phyloP scores from a whole-genome alignment of 2,113 vertebrate genomes.

The Alethe diademata region DNA sequence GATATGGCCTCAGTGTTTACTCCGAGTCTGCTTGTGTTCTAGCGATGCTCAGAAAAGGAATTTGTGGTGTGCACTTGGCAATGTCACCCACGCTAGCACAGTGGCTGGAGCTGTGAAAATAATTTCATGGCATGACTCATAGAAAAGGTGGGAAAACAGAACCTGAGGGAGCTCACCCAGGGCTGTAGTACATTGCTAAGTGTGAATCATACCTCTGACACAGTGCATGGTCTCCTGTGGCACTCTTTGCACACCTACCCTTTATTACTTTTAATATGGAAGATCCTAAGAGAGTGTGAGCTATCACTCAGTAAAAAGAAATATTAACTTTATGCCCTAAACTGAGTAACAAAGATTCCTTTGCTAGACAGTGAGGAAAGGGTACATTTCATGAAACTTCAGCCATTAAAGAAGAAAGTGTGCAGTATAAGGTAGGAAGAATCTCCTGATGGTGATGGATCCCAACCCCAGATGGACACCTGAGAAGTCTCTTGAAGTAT shows the following conservation, averaged over 20 bases:
- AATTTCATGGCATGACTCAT: not conserved
- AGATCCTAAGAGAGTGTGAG: not conserved
- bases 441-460: not conserved
- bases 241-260: not conserved
- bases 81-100: not conserved
- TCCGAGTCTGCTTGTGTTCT: not conserved
- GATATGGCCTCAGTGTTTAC: not conserved
- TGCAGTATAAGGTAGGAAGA: not conserved
- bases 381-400: not conserved
- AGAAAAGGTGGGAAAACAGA: conserved; percentile 19
- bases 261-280: not conserved
- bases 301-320: not conserved
- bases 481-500: not conserved
- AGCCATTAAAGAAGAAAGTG: not conserved
- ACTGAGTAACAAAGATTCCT: not conserved
- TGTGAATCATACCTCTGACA: not conserved
- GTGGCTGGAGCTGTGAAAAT: conserved; percentile 7
- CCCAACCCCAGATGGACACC: not conserved
- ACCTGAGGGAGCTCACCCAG: not conserved
- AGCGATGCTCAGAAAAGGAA: not conserved
- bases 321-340: not conserved
- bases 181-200: not conserved
- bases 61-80: not conserved
- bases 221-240: not conserved
- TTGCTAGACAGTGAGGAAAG: not conserved